Evolutionary conservation across 2,888 invertebrate species (phyloP).

Genomic region (Prostheceraeus crozeri): DNA sequence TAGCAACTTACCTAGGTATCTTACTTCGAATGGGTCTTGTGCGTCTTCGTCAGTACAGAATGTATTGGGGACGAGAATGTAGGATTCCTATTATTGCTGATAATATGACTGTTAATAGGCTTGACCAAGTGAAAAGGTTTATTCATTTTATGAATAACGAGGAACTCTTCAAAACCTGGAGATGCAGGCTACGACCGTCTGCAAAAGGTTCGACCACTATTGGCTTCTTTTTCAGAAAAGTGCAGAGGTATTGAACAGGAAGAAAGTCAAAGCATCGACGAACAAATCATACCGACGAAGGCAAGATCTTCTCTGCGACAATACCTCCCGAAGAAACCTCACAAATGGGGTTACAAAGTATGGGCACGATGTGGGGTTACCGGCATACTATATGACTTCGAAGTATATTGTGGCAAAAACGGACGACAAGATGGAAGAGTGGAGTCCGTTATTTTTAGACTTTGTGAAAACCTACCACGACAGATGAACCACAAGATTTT

Average conservation of each 20-base stretch:
- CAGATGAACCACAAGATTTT: no score
- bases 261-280: conserved; percentile 38
- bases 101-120: no score
- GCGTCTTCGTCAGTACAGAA: no score
- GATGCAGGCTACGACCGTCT: conserved; percentile 34
- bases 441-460: no score
- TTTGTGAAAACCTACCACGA: no score
- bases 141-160: conserved; percentile 41
- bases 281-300: conserved; percentile 41
- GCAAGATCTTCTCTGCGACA: conserved; percentile 37
- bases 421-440: no score
- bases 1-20: no score
- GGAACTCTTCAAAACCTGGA: conserved; percentile 26
- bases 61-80: no score
- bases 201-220: conserved; percentile 41
- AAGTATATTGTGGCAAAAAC: conserved; percentile 37
- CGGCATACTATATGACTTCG: conserved; percentile 39
- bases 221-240: conserved; percentile 35
- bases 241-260: conserved; percentile 31
- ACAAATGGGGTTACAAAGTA: conserved; percentile 40
- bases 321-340: conserved; percentile 40
- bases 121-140: conserved; percentile 38
- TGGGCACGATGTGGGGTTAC: conserved; percentile 30
- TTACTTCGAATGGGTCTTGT: no score
- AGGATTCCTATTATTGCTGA: no score